A percentile compares a stretch with the other conserved stretches of the same genome.
These are phyloP conservation scores for Sandelia bainsii DNA, from an alignment of 2,797 vertebrate genomes.

Conservation along the genomic window DNA sequence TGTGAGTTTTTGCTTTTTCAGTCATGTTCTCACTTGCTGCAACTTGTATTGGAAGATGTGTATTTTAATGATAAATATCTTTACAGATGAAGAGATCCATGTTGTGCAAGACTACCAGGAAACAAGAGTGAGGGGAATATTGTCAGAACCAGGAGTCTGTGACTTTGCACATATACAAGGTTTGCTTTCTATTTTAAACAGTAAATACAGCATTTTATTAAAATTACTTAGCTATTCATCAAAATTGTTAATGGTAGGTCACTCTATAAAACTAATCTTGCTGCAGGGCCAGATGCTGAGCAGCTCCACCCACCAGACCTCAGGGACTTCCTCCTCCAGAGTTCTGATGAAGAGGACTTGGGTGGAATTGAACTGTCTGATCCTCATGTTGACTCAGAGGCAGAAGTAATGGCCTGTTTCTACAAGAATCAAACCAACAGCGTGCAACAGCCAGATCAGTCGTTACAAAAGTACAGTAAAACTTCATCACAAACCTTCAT, in stretches of 20 bases:
- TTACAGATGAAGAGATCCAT: constrained; percentile 59
- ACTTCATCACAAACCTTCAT: not conserved
- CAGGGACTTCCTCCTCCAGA: constrained; percentile 79
- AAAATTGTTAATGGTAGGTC: not conserved
- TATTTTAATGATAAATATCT: constrained; percentile 22
- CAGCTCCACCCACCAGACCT: constrained; percentile 70
- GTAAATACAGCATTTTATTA: not conserved
- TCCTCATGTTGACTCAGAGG: constrained; percentile 78
- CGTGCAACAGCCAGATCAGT: constrained; percentile 20
- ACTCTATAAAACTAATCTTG: constrained; percentile 11
- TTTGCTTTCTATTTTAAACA: constrained; percentile 48
- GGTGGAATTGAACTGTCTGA: constrained; percentile 62
- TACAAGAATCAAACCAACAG: constrained; percentile 46
- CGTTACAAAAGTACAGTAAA: constrained; percentile 60
- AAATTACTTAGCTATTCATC: not conserved
- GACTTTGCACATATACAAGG: constrained; percentile 71
- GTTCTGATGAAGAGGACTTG: constrained; percentile 77
- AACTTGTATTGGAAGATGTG: not conserved
- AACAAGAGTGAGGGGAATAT: constrained; percentile 35
- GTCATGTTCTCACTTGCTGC: not conserved
- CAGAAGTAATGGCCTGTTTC: constrained; percentile 79
- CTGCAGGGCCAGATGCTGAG: constrained; percentile 62
- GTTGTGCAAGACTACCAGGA: constrained; percentile 66
- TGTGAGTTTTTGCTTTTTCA: constrained; percentile 49
- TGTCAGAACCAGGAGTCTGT: constrained; percentile 55